A percentile compares a stretch with the other conserved stretches of the same genome.
These are phyloP conservation scores for Apteryx mantelli DNA, from an alignment of 2,113 vertebrate species.

Conservation along the genomic window DNA sequence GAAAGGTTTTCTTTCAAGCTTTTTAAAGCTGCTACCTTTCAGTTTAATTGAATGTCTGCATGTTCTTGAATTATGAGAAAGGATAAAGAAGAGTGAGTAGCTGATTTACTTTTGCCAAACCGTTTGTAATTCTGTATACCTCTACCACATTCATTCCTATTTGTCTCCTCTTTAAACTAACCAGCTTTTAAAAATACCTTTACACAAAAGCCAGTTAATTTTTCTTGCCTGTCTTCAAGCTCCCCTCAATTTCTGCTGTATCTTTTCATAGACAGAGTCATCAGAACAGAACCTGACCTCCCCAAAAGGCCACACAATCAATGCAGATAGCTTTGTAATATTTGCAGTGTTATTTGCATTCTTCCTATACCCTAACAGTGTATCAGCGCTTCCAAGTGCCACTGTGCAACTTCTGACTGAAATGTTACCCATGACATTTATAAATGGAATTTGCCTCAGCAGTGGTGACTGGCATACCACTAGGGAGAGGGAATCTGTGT, in stretches of 20 bases:
- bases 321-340: background rate
- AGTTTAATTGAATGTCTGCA: background rate
- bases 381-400: background rate
- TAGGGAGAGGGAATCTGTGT: constrained; percentile 33
- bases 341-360: constrained; percentile 15
- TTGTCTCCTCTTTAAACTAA: background rate
- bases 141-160: background rate
- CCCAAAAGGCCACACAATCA: background rate
- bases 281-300: background rate
- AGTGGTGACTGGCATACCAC: constrained; percentile 5
- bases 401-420: background rate
- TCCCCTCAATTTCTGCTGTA: background rate
- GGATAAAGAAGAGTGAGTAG: background rate
- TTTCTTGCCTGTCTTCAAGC: background rate
- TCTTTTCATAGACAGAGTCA: background rate
- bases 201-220: background rate
- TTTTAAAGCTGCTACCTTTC: background rate
- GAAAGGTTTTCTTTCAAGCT: background rate
- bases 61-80: background rate
- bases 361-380: background rate
- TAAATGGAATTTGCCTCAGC: constrained; percentile 36
- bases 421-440: constrained; percentile 21
- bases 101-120: background rate
- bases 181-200: background rate
- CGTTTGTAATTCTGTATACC: background rate